Conservation (phyloP, 2,797 vertebrate species). For the Hipposideros larvatus region DNA sequence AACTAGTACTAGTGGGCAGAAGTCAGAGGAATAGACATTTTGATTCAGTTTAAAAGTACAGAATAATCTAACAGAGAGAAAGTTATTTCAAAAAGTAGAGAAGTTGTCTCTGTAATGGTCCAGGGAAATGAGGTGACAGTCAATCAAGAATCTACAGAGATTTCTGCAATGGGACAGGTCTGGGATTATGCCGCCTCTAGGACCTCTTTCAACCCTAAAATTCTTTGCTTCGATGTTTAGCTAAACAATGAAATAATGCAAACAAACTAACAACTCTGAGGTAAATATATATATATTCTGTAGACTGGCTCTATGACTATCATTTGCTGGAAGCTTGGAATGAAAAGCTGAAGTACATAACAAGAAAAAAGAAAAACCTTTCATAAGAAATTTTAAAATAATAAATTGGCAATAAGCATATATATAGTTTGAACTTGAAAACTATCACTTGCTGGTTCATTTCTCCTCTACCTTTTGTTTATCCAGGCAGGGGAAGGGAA, state of each 20-base stretch:
- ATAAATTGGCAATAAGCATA: neutral
- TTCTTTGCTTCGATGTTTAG: neutral
- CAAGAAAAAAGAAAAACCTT: neutral
- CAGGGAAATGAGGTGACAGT: neutral
- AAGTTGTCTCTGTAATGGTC: neutral
- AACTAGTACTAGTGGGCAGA: neutral
- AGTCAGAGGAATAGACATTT: neutral
- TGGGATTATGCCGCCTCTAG: neutral
- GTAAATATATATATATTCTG: no score
- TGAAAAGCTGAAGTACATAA: neutral
- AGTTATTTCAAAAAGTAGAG: neutral
- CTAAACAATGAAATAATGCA: neutral
- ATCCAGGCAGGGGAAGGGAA: neutral
- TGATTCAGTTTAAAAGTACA: neutral
- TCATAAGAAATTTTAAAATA: neutral
- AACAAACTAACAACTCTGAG: neutral
- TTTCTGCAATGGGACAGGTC: neutral
- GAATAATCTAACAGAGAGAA: neutral
- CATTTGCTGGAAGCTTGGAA: neutral
- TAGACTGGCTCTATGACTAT: neutral
- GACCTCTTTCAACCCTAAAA: neutral
- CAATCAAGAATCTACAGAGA: neutral
- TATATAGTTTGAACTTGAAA: neutral
- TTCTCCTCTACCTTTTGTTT: constrained; percentile 31
- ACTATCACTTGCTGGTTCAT: neutral